These are phyloP conservation scores for Tipula unca DNA, from an alignment of 2,888 invertebrate species.

Conservation along the genomic window DNA sequence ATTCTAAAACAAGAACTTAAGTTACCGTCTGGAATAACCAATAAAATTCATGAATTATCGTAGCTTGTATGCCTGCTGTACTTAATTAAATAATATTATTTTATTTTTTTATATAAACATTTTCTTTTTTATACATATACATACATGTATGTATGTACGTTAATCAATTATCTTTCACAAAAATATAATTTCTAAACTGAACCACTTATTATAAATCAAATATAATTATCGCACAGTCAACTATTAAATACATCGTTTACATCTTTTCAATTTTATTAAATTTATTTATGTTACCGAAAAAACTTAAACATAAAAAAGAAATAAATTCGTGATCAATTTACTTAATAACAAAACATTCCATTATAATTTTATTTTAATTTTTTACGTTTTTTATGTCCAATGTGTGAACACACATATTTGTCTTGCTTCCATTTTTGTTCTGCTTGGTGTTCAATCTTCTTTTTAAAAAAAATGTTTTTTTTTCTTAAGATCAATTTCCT, in stretches of 20 bases:
- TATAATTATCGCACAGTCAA: neutral
- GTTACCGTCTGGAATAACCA: too few relatives aligned
- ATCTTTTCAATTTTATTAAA: neutral
- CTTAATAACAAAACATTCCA: neutral
- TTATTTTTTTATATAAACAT: too few relatives aligned
- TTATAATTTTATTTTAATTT: neutral
- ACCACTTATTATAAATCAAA: neutral
- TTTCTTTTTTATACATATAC: too few relatives aligned
- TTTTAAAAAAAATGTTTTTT: neutral
- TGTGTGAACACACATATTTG: constrained; percentile 14
- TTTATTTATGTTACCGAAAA: neutral
- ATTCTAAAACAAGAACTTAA: too few relatives aligned
- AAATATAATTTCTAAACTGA: neutral
- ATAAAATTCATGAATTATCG: too few relatives aligned
- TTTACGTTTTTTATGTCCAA: neutral
- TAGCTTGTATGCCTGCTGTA: too few relatives aligned
- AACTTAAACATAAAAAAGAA: neutral
- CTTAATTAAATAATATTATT: too few relatives aligned
- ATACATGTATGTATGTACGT: too few relatives aligned
- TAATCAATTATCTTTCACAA: neutral
- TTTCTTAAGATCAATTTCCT: neutral
- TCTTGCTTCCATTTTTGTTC: constrained; percentile 8
- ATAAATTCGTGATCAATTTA: neutral
- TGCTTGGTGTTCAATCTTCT: neutral
- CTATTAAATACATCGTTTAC: neutral